Base-by-base conservation (phyloP, 2,113 vertebrate species). In the Perca fluviatilis region DNA sequence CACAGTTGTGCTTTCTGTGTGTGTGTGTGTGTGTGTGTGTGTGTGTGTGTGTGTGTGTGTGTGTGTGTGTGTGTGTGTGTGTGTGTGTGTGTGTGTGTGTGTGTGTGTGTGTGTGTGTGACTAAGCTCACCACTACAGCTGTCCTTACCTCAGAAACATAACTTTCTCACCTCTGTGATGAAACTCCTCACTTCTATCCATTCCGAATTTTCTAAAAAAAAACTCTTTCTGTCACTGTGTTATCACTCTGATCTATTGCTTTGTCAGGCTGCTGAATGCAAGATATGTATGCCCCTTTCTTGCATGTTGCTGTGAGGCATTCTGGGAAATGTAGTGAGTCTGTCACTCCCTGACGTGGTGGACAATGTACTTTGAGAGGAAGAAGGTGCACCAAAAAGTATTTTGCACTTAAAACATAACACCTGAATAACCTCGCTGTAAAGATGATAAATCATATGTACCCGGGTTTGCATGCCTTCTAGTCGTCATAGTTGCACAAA, bases 1-100 rank as follows among this genome's bases (percentile, higher is more conserved):
- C 25, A 67, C 65, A 80, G 16, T 16, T 56, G 80, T 80, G 61
- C 21, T 19, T 40, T 9, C 4, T 56, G 18, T 47, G 47, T 51
- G 49, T 68, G 71, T 71, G 71, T 77, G 36, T 74, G 63, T 74
- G 64, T 56, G 61, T 74, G 49, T 73, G 61, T 77, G 2, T 57
- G 49, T 67, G 81, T 65, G 25, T 23, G 36, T 2, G 36, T 2
- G 36, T 30, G 30, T 30, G 30, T 30, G 30, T 30, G 30, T 30
- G 30, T 30, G 30, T 30, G 30, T 30, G 30, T 30, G 30, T 30
- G 30, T 30, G 27, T 76, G 67, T 40, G 30, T 57, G 15, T 53
- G 25, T 74, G 27, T 56, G n/a, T 47, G 53, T 51, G 49, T 68
- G 70, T 71, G 71, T 77, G 36, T 74, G 63, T 74, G 64, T 56